Evolutionary conservation across 2,797 vertebrate species (phyloP), one percentile per base, ranked within the genome.

Genomic region (Tinamus major): DNA sequence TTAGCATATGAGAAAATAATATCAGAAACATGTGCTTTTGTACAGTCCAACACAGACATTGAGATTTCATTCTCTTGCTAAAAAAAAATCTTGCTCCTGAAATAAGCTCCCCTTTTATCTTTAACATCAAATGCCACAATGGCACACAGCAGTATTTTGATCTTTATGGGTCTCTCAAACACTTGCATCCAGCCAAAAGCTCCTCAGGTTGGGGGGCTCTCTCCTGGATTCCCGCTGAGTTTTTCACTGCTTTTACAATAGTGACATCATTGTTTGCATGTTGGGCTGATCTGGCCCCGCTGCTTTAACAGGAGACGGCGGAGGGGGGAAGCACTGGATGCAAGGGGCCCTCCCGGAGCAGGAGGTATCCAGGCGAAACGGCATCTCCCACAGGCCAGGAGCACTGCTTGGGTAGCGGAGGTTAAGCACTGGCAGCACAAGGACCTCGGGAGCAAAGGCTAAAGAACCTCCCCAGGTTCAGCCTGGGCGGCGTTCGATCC

Each of bases 1-100:
- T 97, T 92, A 92, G 61, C 75, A 69, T 80, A 91, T 21, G 77
- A 96, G 87, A 93, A 96, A 96, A 85, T 91, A 90, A 9, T 94
- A 89, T 85, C 8, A 11, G 76, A 86, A 97, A 94, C 88, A 90
- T 86, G 37, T 95, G 92, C 26, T 71, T 95, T 92, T 58, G 41
- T 72, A 71, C 83, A 92, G 89, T 94, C 84, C 83, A 86, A 41
- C 65, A 79, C 42, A 91, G 92, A 92, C 37, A 79, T 46, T 58
- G 19, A 79, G 70, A 75, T 61, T 89, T 89, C 62, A 81, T 83
- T 65, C 82, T 87, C 55, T 56, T 65, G 56, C 51, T 89, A 26
- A 70, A 93, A 83, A 74, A 55, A 51, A 26, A 3, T 37, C 51
- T 85, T 5, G 3, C 68, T 92, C 68, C 90, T 94, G 75, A 85